Evolutionary conservation across 2,888 invertebrate species (phyloP), one percentile per base, ranked within the genome.

Genomic region (Cynaeus angustus): DNA sequence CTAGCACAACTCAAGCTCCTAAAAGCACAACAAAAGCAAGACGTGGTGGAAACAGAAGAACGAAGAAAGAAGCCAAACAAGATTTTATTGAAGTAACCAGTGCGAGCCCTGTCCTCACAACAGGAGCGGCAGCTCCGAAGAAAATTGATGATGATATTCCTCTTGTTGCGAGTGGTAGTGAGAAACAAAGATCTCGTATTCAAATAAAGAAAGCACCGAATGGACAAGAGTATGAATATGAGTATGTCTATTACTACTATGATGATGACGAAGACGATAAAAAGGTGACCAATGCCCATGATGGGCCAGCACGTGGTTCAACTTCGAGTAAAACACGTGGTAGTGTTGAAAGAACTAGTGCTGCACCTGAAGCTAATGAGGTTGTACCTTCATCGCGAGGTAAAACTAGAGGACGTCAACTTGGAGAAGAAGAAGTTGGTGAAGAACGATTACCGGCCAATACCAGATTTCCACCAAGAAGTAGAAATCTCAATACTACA

Each of bases 181-280:
- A 92, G 81, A 91, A 90, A 77, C 86, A 87, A 77, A 90, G 92
- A 74, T 92, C 93, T 0, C 87, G 92, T 70, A 92, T 93, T 76
- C 91, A 95, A 87, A 91, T 95, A 30, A 94, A 95, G 80, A 95
- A 95, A 81, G 95, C 94, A 9, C 94, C 94, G 0, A 95, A 95
- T 79, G 95, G 95, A 1, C 92, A 95, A 83, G 95, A 96, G 81
- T 95, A 95, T 80, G 96, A 96, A 83, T 96, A 95, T 80, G 96
- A 96, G 82, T 96, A 96, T 81, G 93, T 96, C 21, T 96, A 96
- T 81, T 96, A 96, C 81, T 96, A 96, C 79, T 94, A 94, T 77
- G 94, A 95, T 77, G 95, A 95, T 74, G 90, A 90, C 52, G 88
- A 41, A 41, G 41, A 87, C 70, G 64, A 76, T 53, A 80, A 66